A percentile compares a stretch with the other conserved stretches of the same genome.
phyloP scores from a whole-genome alignment of 2,113 vertebrate species.

The Copsychus sechellarum region DNA sequence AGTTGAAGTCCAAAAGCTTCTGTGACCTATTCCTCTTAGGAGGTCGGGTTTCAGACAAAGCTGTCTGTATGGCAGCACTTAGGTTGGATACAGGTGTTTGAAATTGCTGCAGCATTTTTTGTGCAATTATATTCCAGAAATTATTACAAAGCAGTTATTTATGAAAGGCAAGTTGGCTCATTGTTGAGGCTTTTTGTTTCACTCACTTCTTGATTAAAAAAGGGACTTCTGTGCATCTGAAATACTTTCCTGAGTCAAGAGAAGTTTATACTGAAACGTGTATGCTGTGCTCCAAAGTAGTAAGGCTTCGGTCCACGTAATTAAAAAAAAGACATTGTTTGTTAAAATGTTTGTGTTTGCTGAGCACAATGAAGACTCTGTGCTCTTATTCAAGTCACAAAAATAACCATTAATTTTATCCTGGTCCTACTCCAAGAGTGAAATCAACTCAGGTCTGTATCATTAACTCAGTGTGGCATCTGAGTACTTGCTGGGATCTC shows the following conservation, averaged over 20 bases:
- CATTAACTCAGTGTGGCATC: neutral
- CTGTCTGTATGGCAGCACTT: neutral
- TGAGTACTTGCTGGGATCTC: neutral
- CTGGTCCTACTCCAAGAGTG: neutral
- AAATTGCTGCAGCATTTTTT: neutral
- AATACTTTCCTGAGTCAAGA: neutral
- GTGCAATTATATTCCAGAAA: neutral
- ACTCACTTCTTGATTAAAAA: neutral
- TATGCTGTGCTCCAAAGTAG: accelerated
- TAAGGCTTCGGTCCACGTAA: neutral
- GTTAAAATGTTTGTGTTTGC: neutral
- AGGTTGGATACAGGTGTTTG: neutral
- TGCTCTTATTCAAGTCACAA: neutral
- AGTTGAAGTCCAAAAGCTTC: neutral
- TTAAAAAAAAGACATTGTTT: neutral
- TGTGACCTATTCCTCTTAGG: neutral
- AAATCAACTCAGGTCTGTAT: neutral
- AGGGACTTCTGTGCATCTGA: constrained; percentile 14
- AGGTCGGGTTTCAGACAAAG: neutral
- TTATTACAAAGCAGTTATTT: neutral
- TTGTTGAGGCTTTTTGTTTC: neutral
- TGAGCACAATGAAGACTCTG: neutral
- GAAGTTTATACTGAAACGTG: neutral
- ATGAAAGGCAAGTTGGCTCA: neutral
- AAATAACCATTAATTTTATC: neutral